These are phyloP conservation scores for Antheraea mylitta DNA, from an alignment of 1,140 invertebrate genomes.

Conservation along the genomic window DNA sequence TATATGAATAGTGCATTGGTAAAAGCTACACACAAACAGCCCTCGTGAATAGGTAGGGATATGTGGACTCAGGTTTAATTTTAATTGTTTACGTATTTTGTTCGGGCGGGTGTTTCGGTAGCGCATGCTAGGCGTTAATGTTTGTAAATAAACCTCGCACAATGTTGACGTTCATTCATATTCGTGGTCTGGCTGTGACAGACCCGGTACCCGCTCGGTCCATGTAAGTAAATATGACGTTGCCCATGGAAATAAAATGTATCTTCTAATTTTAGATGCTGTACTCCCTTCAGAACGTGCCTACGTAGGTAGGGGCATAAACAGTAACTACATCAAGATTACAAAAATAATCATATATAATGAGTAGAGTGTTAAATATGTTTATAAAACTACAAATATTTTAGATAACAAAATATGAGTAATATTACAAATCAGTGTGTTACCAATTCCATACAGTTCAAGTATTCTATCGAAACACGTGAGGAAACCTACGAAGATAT, in stretches of 20 bases:
- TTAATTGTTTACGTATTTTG: conserved; percentile 31
- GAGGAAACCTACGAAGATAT: no score
- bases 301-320: not conserved
- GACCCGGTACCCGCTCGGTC: not conserved
- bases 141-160: conserved; percentile 71
- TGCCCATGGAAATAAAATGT: conserved; percentile 5
- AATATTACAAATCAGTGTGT: no score
- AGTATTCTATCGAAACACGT: no score
- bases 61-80: conserved; percentile 55
- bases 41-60: conserved; percentile 42
- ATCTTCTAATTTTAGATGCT: conserved; percentile 24
- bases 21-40: not conserved
- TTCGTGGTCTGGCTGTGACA: conserved; percentile 26
- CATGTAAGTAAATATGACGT: conserved; percentile 9
- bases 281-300: not conserved
- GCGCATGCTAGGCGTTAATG: conserved; percentile 55
- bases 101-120: conserved; percentile 46
- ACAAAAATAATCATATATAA: no score
- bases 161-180: conserved; percentile 66
- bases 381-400: no score
- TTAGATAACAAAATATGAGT: no score
- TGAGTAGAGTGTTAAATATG: no score
- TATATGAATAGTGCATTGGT: not conserved
- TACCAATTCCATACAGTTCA: no score
- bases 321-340: no score